phyloP scores from a whole-genome alignment of 2,113 vertebrate genomes.

The Pomatorhinus ruficollis region DNA sequence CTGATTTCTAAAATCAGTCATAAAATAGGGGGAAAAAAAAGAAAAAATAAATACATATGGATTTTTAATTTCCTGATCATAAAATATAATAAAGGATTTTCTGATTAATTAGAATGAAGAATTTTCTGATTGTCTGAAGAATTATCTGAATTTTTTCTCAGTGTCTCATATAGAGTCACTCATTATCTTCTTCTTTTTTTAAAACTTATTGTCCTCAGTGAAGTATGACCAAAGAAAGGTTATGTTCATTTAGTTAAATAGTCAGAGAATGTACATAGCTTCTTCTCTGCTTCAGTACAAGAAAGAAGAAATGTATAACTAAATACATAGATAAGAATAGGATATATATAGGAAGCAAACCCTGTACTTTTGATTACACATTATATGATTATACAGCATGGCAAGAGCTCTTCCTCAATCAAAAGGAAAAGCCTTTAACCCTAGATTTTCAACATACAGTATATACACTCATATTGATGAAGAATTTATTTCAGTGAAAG shows the following conservation, averaged over 20 bases:
- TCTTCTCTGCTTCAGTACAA: neutral
- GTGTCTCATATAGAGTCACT: neutral
- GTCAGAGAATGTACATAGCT: neutral
- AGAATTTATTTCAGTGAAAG: neutral
- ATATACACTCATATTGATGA: neutral
- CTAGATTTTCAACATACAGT: neutral
- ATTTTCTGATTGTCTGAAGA: neutral
- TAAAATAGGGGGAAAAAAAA: rapidly evolving
- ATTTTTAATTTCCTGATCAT: neutral
- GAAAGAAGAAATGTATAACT: neutral
- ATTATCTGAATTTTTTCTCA: neutral
- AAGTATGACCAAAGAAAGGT: neutral
- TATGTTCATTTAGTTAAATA: neutral
- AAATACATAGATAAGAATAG: neutral
- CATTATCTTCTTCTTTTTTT: neutral
- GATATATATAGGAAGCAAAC: neutral
- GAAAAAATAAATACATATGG: rapidly evolving
- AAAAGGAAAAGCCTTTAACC: neutral
- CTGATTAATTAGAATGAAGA: neutral
- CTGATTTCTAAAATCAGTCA: neutral
- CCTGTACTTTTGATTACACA: neutral
- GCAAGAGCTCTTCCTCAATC: neutral
- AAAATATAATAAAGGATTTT: neutral
- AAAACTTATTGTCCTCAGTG: too few relatives aligned
- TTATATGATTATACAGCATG: neutral